These are phyloP conservation scores for Zeugodacus cucurbitae DNA, from an alignment of 1,140 invertebrate species.

Conservation along the genomic window DNA sequence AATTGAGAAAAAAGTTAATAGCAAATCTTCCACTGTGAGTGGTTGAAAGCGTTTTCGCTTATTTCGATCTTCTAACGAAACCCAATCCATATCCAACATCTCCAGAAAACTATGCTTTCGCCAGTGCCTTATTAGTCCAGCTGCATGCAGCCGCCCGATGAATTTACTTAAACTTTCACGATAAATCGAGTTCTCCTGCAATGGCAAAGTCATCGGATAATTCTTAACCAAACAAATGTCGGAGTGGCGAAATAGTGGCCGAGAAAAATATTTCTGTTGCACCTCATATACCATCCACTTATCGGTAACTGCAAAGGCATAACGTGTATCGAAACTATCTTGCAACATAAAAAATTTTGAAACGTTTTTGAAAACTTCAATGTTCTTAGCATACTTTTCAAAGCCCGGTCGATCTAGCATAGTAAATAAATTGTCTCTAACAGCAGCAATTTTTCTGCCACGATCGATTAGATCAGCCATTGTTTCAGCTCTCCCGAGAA, in stretches of 20 bases:
- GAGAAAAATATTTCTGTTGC: conserved; percentile 27
- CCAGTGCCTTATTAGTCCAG: background rate
- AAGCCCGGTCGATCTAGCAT: background rate
- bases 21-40: background rate
- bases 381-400: background rate
- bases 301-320: background rate
- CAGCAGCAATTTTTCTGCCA: background rate
- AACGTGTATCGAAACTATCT: background rate
- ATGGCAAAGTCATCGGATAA: background rate
- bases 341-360: background rate
- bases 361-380: background rate
- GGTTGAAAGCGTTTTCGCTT: background rate
- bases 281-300: background rate
- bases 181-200: background rate
- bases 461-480: background rate
- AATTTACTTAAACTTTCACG: background rate
- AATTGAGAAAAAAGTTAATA: background rate
- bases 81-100: background rate
- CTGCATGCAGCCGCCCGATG: background rate
- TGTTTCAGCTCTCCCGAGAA: background rate
- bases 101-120: background rate
- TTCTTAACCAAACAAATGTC: background rate
- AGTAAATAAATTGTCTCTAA: background rate
- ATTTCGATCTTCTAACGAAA: background rate
- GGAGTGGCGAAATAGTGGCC: conserved; percentile 21